Conservation (phyloP, 2,888 invertebrate genomes). For the Dasysyrphus tricinctus region DNA sequence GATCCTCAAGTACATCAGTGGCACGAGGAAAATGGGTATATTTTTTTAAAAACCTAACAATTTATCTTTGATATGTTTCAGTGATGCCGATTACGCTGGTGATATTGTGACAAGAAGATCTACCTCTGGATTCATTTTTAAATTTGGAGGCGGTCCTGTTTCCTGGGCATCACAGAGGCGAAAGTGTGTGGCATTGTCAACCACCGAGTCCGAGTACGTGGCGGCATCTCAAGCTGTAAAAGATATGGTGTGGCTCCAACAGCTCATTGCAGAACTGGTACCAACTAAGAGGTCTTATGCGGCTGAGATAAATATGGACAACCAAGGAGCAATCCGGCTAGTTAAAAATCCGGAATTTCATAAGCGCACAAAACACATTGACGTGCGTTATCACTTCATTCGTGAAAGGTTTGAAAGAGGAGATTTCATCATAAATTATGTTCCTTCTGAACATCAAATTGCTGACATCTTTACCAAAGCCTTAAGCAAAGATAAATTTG, state of each 20-base stretch:
- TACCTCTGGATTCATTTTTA: constrained; percentile 48
- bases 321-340: constrained; percentile 50
- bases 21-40: too few species aligned
- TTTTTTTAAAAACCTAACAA: too few species aligned
- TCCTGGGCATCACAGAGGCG: constrained; percentile 53
- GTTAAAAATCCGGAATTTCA: constrained; percentile 67
- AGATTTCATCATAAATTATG: constrained; percentile 46
- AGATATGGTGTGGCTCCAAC: constrained; percentile 54
- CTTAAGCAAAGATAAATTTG: too few species aligned
- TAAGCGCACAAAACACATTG: constrained; percentile 68
- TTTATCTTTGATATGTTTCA: too few species aligned
- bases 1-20: too few species aligned
- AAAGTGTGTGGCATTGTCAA: constrained; percentile 48
- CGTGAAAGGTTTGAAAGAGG: constrained; percentile 49
- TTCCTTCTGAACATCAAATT: constrained; percentile 25
- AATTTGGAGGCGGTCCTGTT: constrained; percentile 25
- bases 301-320: constrained; percentile 38
- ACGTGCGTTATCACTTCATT: constrained; percentile 62
- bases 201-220: constrained; percentile 59
- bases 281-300: not conserved
- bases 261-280: constrained; percentile 13
- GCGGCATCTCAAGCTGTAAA: constrained; percentile 49
- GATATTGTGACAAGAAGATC: not conserved
- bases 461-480: too few species aligned
- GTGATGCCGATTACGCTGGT: too few species aligned